Base-by-base conservation (phyloP, 1,140 invertebrate genomes). In the Hyphantria cunea region DNA sequence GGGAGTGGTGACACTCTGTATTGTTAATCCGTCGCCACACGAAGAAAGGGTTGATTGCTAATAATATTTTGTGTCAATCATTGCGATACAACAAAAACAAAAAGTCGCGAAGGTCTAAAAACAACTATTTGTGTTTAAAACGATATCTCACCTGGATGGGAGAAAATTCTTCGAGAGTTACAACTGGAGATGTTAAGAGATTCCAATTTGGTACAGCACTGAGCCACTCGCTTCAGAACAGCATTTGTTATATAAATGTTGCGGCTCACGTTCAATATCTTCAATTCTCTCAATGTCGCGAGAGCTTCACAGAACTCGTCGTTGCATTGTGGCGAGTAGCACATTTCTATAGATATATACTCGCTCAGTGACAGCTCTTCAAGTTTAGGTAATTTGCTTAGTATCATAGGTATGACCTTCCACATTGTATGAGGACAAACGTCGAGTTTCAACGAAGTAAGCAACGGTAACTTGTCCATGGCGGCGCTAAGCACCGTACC, bases 341-440 rank as follows among this genome's bases (percentile, higher is more conserved):
- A 68, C 0, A 65, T n/a, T 0, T 84, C 84, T 9, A 67, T 49
- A 0, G 78, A 81, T 0, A 68, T 75, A 52, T 85, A 86, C 65
- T 88, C 82, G 58, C 86, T 87, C n/a, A 90, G 66, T 0, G 89
- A 89, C 0, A 91, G 70, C n/a, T 89, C 82, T 49, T 83, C 74
- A 9, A 91, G 56, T 31, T 78, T 76, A 0, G 83, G 80, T 7
- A 90, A 56, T 54, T 84, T 84, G 10, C 69, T 79, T 3, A 91
- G 41, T 59, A 91, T 84, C 12, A 72, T 11, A 0, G 84, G 85
- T 45, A 89, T 64, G 0, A 87, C 76, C 39, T 80, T 84, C 79
- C 80, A 85, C 74, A 84, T 82, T 12, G 80, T 72, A 9, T 79
- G 49, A 0, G 79, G 76, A 47, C 84, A 86, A 0, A 82, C 74